Evolutionary conservation across 2,797 vertebrate genomes (phyloP).

Genomic region (Gastrophryne carolinensis): DNA sequence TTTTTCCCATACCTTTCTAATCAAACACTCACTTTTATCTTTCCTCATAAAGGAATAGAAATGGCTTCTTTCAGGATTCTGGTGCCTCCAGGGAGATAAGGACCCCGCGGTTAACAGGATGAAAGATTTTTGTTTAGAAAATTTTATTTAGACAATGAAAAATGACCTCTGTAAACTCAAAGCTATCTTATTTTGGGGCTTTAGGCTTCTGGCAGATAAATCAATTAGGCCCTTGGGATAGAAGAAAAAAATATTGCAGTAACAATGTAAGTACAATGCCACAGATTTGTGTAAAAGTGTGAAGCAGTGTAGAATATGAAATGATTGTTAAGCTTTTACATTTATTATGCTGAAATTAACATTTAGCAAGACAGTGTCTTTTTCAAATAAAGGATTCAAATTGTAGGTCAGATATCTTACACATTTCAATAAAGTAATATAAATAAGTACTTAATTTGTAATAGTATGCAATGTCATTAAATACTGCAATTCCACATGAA

Average conservation of each 20-base stretch:
- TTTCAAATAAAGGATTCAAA: too few relatives aligned
- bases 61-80: constrained; percentile 81
- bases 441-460: too few relatives aligned
- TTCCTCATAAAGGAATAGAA: constrained; percentile 84
- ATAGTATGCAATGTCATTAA: too few relatives aligned
- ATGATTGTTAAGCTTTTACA: constrained; percentile 65
- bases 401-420: too few relatives aligned
- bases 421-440: too few relatives aligned
- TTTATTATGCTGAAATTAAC: not conserved
- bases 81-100: constrained; percentile 81
- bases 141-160: constrained; percentile 87
- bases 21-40: constrained; percentile 84
- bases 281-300: constrained; percentile 76
- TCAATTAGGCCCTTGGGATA: constrained; percentile 82
- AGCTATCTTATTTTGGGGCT: constrained; percentile 84
- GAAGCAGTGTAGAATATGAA: constrained; percentile 72
- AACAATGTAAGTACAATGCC: constrained; percentile 75
- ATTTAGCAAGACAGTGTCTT: not conserved
- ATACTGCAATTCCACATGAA: too few relatives aligned
- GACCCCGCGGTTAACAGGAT: constrained; percentile 83
- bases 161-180: constrained; percentile 86
- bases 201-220: constrained; percentile 85
- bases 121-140: constrained; percentile 87
- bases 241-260: constrained; percentile 79
- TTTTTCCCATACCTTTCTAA: constrained; percentile 77